Conservation (phyloP, 2,888 invertebrate genomes). For the Plebejus argus region DNA sequence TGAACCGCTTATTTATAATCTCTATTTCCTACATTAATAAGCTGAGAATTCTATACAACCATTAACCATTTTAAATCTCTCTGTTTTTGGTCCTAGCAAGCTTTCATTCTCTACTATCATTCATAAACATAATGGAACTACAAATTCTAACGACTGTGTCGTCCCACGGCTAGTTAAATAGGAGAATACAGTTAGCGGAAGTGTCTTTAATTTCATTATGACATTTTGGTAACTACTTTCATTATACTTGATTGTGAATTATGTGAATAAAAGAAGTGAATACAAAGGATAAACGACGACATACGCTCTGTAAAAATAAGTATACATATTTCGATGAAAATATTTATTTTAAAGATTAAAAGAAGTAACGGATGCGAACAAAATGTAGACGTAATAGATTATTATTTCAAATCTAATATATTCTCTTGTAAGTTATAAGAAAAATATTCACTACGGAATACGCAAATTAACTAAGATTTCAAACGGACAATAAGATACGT, state of each 20-base stretch:
- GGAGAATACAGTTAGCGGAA: neutral
- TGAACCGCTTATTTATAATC: neutral
- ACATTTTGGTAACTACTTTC: neutral
- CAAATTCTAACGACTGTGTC: neutral
- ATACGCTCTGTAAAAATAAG: neutral
- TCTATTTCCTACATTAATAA: neutral
- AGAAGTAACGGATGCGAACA: neutral
- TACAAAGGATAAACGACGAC: neutral
- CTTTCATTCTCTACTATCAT: constrained; percentile 42
- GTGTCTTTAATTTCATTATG: neutral
- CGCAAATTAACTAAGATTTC: too few relatives aligned
- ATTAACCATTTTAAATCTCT: neutral
- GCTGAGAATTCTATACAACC: neutral
- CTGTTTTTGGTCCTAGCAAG: constrained; percentile 9
- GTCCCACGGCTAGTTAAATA: neutral
- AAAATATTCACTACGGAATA: too few relatives aligned
- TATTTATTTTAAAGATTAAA: neutral
- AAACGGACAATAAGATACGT: too few relatives aligned
- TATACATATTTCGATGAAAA: too few relatives aligned
- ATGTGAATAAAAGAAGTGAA: neutral
- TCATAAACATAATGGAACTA: constrained; percentile 25
- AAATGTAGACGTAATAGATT: too few relatives aligned
- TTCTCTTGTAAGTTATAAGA: too few relatives aligned
- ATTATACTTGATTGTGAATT: neutral
- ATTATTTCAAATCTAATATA: too few relatives aligned